Percentiles rank a stretch among this genome's conserved stretches.
Conservation (phyloP, 2,888 invertebrate genomes). For the Rugalucina vietnamica region DNA sequence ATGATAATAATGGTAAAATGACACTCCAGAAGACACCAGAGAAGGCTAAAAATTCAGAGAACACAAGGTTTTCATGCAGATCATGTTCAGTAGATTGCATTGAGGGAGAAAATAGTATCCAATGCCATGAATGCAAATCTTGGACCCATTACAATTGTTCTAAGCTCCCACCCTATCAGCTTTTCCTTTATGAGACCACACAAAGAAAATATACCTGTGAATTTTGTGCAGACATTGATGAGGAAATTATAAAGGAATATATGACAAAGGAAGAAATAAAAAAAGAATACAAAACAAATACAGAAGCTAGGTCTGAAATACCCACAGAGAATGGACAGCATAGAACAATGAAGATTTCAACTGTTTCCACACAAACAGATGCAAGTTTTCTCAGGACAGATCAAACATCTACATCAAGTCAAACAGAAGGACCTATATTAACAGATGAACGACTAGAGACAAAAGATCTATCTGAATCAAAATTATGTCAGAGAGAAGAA, state of each 20-base stretch:
- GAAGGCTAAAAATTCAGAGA: not conserved
- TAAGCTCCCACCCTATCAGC: not conserved
- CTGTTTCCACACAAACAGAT: too few relatives aligned
- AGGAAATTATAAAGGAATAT: not conserved
- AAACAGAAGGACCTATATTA: not conserved
- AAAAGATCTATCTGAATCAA: too few relatives aligned
- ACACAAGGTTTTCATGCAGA: not conserved
- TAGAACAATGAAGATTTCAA: too few relatives aligned
- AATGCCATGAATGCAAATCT: not conserved
- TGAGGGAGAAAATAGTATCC: not conserved
- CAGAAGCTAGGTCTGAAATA: not conserved
- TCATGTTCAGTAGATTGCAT: not conserved
- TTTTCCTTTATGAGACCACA: not conserved
- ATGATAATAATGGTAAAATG: not conserved
- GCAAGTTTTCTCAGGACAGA: too few relatives aligned
- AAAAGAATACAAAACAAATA: not conserved
- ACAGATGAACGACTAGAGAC: too few relatives aligned
- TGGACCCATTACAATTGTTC: not conserved
- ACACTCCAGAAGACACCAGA: not conserved
- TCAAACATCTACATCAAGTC: not conserved
- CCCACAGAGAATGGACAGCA: too few relatives aligned
- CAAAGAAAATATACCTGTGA: slow-evolving; percentile 1
- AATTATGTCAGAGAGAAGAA: too few relatives aligned
- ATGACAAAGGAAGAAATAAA: not conserved
- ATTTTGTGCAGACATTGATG: not conserved